Base-by-base conservation (phyloP, 2,113 vertebrate genomes). In the Ammodytes dubius region DNA sequence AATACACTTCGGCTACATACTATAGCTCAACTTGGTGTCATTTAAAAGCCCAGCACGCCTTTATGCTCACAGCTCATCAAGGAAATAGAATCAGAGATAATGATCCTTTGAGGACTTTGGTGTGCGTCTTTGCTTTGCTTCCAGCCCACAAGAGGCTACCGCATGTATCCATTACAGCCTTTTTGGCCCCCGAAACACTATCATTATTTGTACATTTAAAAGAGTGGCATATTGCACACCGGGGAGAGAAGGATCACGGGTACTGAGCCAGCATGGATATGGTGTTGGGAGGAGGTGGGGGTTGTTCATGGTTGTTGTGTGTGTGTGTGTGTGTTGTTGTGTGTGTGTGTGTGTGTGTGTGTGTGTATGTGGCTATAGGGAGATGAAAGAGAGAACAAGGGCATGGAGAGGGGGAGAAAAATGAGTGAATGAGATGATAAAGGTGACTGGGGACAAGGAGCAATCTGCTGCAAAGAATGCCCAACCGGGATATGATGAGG, bases 381-480 rank as follows among this genome's bases (percentile, higher is more conserved):
- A 53, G 74, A 85, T 82, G 70, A 70, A 67, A 74, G 45, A 69
- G 64, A 83, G 64, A 84, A 61, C 35, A 12, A 73, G 84, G 88
- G 74, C 84, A 85, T 56, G 86, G 74, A 84, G 83, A 90, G 86
- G 79, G 80, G 85, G 73, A 49, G 71, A 87, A 80, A 89, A 79
- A 92, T 87, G 84, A 88, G 79, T 84, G 87, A 85, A 68, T 89
- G 79, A 87, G 77, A 79, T 89, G 88, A 92, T 90, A 87, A 93
- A 94, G 92, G 93, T 93, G 91, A 95, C 77, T 56, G 74, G 43
- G 89, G 88, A 93, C 89, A 89, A 81, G 79, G 82, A 77, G 84
- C 91, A 94, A 94, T 94, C 93, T 91, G 76, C 78, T 43, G 47
- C 74, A 81, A 74, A 80, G 79, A 87, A 81, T 78, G 76, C 71